Evolutionary conservation across 2,797 vertebrate genomes (phyloP).

Genomic region (Lophius americanus): DNA sequence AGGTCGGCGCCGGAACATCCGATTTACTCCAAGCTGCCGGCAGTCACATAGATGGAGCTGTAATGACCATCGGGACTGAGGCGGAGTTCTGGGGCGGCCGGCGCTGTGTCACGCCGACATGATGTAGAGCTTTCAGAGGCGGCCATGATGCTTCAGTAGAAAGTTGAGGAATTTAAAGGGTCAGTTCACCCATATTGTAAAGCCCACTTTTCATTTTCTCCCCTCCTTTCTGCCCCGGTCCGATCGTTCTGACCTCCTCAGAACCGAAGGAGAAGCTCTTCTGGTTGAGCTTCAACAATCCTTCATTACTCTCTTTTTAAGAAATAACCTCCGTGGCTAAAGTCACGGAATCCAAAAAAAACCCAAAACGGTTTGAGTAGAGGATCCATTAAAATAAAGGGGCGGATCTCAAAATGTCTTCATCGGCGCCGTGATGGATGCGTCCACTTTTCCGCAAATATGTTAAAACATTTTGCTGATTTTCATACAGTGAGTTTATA

Average conservation of each 20-base stretch:
- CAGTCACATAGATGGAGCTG: slow-evolving; percentile 54
- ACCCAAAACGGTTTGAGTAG: no score
- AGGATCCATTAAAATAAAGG: no score
- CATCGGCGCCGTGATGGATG: no score
- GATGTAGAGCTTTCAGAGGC: background rate
- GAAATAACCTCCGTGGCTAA: no score
- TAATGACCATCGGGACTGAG: slow-evolving; percentile 50
- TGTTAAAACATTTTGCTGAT: no score
- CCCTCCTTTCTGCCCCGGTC: background rate
- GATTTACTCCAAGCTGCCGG: slow-evolving; percentile 69
- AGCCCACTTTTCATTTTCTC: background rate
- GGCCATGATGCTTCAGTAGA: background rate
- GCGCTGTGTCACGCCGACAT: slow-evolving; percentile 36
- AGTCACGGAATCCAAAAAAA: no score
- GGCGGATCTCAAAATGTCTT: no score
- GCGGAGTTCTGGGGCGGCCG: slow-evolving; percentile 24
- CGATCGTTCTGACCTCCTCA: background rate
- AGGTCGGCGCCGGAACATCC: slow-evolving; percentile 78
- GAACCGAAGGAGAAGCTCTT: no score
- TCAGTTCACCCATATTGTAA: slow-evolving; percentile 10
- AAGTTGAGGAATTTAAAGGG: slow-evolving; percentile 5
- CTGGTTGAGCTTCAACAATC: no score
- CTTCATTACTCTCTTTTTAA: no score
- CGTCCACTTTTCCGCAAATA: no score
- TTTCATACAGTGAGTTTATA: no score